Evolutionary conservation across 2,888 invertebrate genomes (phyloP), one percentile per base, ranked within the genome.

Genomic region (Cyclophora punctaria): DNA sequence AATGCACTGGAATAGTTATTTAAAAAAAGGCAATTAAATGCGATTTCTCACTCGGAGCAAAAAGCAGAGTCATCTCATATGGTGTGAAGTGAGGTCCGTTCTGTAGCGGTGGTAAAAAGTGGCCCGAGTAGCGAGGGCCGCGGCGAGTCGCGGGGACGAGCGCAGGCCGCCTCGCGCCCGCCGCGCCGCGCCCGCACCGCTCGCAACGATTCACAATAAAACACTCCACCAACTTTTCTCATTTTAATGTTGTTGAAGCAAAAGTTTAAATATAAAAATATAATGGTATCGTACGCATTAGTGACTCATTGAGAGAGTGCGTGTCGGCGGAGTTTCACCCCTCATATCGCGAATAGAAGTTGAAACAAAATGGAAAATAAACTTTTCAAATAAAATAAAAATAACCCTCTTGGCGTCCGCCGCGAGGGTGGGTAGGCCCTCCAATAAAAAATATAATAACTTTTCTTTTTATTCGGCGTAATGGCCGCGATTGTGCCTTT

Each of bases 361-460:
- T 84, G 83, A 85, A 87, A 86, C 86, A 88, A 88, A 61, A 87
- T 84, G 87, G 77, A 83, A 85, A 85, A 84, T 87, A 84, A 87
- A 87, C 84, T 88, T 87, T 87, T 84, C 83, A 80, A 86, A 87
- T 87, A 86, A 87, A 87, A 86, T 86, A 86, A 88, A 88, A 86
- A 85, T 87, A 87, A 86, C 86, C 88, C 86, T 83, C 84, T 81
- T 80, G 83, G 81, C 78, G 80, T 83, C 74, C 59, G 76, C 75
- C 71, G 77, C 69, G 82, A 81, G 86, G 85, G 85, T 82, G 83
- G 85, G 37, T 37, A 81, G 64, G 73, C 86, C 77, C 82, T 80
- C 82, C 83, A 83, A 86, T 83, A 85, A 87, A 87, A 87, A 87
- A 87, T 88, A 88, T 86, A 87, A 88, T 88, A 87, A 87, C 88